A percentile compares a stretch with the other conserved stretches of the same genome.
These are phyloP conservation scores for Bombus sibiricus DNA, from an alignment of 1,140 invertebrate species.

Conservation along the genomic window DNA sequence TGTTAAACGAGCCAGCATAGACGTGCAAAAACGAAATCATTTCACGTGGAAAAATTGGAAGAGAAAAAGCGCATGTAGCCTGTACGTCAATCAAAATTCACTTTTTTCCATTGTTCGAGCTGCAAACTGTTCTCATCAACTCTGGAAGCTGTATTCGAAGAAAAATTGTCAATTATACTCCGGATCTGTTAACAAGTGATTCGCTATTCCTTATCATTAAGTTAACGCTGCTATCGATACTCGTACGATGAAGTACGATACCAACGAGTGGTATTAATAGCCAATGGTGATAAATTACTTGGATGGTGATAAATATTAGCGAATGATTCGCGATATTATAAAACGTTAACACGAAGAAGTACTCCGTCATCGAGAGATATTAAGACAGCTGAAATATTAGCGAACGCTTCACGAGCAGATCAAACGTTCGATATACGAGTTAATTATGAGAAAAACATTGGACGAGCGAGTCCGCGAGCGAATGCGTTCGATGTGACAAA, in stretches of 20 bases:
- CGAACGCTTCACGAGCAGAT: not conserved
- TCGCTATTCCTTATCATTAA: not conserved
- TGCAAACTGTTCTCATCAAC: not conserved
- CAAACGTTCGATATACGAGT: constrained; percentile 3
- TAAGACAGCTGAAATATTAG: not conserved
- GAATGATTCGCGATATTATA: not conserved
- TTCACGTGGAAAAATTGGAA: not conserved
- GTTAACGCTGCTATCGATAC: not conserved
- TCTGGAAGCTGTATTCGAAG: not conserved
- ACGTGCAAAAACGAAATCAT: not conserved
- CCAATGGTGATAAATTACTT: too few relatives aligned
- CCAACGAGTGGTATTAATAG: too few relatives aligned
- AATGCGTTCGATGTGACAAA: not conserved
- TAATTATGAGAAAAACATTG: constrained; percentile 25
- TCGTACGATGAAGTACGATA: not conserved
- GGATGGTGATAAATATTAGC: too few relatives aligned
- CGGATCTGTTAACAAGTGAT: not conserved
- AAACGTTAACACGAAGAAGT: not conserved
- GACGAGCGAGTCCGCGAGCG: not conserved
- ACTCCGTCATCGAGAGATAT: not conserved
- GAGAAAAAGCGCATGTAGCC: not conserved
- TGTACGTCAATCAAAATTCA: not conserved
- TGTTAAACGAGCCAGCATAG: not conserved
- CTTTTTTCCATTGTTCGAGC: not conserved
- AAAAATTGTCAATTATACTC: not conserved